These are phyloP conservation scores for Mesorhabditis sp. DNA, from an alignment of 2,888 invertebrate genomes.

Conservation along the genomic window DNA sequence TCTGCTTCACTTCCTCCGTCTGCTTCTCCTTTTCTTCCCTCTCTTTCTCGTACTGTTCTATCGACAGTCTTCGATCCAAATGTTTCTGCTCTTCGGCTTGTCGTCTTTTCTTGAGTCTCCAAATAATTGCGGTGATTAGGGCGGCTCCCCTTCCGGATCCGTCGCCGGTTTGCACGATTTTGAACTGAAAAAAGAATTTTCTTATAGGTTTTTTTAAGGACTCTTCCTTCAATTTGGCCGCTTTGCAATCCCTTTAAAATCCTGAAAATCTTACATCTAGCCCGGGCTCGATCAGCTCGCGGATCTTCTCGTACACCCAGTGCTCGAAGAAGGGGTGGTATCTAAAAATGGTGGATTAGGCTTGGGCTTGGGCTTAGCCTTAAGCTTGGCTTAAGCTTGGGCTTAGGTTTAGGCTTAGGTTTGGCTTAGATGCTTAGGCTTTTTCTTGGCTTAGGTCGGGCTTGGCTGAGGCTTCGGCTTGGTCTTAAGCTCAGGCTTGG, in stretches of 20 bases:
- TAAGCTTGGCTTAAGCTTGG: too few species aligned
- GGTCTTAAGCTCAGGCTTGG: too few species aligned
- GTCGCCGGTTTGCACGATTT: constrained; percentile 87
- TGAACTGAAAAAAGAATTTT: constrained; percentile 64
- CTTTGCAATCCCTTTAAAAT: neutral
- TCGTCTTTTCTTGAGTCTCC: neutral
- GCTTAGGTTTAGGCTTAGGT: too few species aligned
- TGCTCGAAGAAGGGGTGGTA: constrained; percentile 93
- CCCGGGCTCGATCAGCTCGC: constrained; percentile 47
- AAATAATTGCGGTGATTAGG: constrained; percentile 79
- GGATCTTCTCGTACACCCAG: constrained; percentile 84
- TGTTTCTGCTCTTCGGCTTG: neutral
- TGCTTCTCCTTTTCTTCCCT: constrained; percentile 3
- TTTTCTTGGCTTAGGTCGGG: too few species aligned
- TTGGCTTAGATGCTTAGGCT: too few species aligned
- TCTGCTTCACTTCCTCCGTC: neutral
- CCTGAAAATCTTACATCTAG: constrained; percentile 62
- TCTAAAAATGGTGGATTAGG: neutral
- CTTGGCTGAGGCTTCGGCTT: too few species aligned
- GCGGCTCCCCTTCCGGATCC: constrained; percentile 91
- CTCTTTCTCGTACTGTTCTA: neutral
- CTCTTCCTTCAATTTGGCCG: neutral
- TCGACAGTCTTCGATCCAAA: neutral
- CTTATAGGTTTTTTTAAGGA: too few species aligned
- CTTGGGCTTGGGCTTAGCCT: too few species aligned